Conservation (phyloP, 2,797 vertebrate genomes). For the Denticeps clupeoides region DNA sequence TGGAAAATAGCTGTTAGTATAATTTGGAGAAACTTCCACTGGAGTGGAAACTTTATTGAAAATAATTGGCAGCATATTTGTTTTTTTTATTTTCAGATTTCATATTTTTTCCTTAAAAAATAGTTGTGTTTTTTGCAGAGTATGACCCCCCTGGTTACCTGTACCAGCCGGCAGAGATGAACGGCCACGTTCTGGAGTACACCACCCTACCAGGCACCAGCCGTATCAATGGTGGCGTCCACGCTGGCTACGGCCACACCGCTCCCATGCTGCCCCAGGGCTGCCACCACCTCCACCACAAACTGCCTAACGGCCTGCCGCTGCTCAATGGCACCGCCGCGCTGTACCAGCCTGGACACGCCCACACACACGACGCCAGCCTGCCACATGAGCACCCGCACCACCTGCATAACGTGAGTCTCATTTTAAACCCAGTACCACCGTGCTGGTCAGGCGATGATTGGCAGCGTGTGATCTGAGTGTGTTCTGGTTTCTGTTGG, state of each 20-base stretch:
- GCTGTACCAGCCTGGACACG: slow-evolving; percentile 52
- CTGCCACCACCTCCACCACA: slow-evolving; percentile 79
- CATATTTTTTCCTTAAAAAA: slow-evolving; percentile 9
- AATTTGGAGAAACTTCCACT: too few species aligned
- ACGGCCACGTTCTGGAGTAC: slow-evolving; percentile 76
- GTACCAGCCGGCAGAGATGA: slow-evolving; percentile 76
- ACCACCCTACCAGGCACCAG: slow-evolving; percentile 60
- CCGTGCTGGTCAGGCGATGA: not conserved
- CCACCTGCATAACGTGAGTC: slow-evolving; percentile 61
- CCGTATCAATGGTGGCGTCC: slow-evolving; percentile 63
- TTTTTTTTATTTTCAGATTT: not conserved
- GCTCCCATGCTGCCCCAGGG: slow-evolving; percentile 56
- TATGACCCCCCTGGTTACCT: slow-evolving; percentile 82
- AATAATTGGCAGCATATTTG: too few species aligned
- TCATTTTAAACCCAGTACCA: not conserved
- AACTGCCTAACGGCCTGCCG: slow-evolving; percentile 62
- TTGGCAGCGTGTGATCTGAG: slow-evolving; percentile 9
- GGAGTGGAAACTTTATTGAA: too few species aligned
- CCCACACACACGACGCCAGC: slow-evolving; percentile 53
- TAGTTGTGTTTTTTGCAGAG: slow-evolving; percentile 51
- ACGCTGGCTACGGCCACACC: slow-evolving; percentile 56
- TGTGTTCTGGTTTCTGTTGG: not conserved
- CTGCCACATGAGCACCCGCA: slow-evolving; percentile 52
- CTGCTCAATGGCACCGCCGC: slow-evolving; percentile 58
- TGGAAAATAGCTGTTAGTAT: too few species aligned